Evolutionary conservation across 2,113 vertebrate genomes (phyloP).

Genomic region (Arothron firmamentum): DNA sequence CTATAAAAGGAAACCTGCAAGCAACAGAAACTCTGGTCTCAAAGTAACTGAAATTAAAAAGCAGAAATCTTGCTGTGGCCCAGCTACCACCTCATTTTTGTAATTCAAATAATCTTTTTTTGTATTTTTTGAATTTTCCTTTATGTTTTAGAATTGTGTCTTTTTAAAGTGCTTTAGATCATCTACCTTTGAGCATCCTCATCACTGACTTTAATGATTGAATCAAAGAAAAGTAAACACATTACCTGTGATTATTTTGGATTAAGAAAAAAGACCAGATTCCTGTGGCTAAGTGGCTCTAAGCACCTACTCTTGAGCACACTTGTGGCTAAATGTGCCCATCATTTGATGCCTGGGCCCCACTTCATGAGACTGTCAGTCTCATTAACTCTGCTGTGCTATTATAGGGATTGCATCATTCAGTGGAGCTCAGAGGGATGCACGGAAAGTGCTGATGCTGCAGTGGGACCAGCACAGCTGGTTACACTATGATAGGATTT

Average conservation of each 20-base stretch:
- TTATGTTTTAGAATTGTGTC: too few relatives aligned
- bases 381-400: conserved; percentile 57
- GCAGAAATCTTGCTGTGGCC: too few relatives aligned
- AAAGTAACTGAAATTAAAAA: too few relatives aligned
- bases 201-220: neutral
- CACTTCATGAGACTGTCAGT: conserved; percentile 46
- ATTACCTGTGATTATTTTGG: neutral
- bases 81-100: too few relatives aligned
- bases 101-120: too few relatives aligned
- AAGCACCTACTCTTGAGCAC: conserved; percentile 34
- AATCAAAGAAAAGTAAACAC: neutral
- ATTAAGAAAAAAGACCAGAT: neutral
- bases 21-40: too few relatives aligned
- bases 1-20: conserved; percentile 21
- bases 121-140: too few relatives aligned
- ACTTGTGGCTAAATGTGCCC: conserved; percentile 40
- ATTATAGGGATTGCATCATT: conserved; percentile 61
- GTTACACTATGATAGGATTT: conserved; percentile 48
- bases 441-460: conserved; percentile 64
- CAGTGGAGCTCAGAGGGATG: conserved; percentile 38
- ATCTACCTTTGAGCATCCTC: too few relatives aligned
- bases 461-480: conserved; percentile 39
- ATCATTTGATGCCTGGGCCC: conserved; percentile 42
- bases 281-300: too few relatives aligned
- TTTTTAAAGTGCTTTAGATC: too few relatives aligned